Base-by-base conservation (phyloP, 2,797 vertebrate species). In the Sebastes diploproa region DNA sequence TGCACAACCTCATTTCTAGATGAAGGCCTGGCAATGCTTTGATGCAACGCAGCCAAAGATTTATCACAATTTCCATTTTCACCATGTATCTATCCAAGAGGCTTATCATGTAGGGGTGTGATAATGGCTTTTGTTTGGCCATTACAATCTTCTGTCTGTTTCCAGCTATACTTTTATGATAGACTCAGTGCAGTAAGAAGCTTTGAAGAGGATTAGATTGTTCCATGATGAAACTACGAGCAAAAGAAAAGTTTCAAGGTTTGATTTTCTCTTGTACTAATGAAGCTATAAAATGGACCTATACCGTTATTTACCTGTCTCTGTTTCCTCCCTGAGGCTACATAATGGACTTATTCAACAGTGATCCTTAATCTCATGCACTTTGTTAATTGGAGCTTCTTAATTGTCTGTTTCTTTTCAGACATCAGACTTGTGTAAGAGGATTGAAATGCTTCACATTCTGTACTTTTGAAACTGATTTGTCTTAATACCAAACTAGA, bases 381-480 rank as follows among this genome's bases (percentile, higher is more conserved):
- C 87, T 94, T 92, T 92, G 92, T 93, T 95, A 94, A 94, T 91
- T 91, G 83, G 75, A 89, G 77, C 86, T 61, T 90, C 86, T 93
- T 91, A 94, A 89, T 89, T 93, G 93, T 95, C 93, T 94, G 88
- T 92, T 83, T 86, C 84, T 88, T 84, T 86, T 94, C 92, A 94
- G 94, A 94, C 92, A 85, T 95, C 89, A 91, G 94, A 94, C 92
- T 81, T 75, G 61, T 70, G 77, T 95, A 95, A 95, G 94, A 95
- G 92, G 94, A 95, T 94, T 95, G 89, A 88, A 82, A 87, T 65
- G 77, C 78, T 79, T 88, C 82, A 76, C 81, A 46, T 30, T 36
- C 72, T 77, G 77, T 64, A 75, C 54, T 23, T 85, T 69, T 77
- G 64, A 84, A 73, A 82, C 85, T 81, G 82, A 89, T 89, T 90